Conservation (phyloP, 2,113 vertebrate genomes). For the Vulpes ferrilata region DNA sequence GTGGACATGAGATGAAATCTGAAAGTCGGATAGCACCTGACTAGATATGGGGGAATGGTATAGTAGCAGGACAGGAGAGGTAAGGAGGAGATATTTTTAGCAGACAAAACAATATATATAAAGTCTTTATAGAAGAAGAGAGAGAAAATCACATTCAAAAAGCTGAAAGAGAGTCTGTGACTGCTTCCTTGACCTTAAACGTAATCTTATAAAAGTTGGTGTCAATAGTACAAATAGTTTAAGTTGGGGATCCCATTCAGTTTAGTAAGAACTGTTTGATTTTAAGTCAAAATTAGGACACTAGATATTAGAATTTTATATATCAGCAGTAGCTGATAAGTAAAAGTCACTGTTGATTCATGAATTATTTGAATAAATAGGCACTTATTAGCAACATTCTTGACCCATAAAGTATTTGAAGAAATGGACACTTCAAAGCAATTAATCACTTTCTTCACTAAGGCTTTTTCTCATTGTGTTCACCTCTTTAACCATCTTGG, state of each 20-base stretch:
- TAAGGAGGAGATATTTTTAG: too few species aligned
- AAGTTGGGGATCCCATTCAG: background rate
- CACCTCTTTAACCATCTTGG: background rate
- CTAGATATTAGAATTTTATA: background rate
- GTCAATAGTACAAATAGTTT: background rate
- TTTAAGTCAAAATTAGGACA: background rate
- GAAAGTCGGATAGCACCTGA: background rate
- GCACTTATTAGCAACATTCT: background rate
- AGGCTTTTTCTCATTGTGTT: conserved; percentile 30
- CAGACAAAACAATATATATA: background rate
- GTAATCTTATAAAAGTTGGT: background rate
- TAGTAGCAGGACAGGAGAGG: background rate
- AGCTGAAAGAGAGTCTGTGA: background rate
- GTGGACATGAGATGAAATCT: background rate
- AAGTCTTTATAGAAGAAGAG: background rate
- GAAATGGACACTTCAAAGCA: conserved; percentile 43
- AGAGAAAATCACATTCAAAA: background rate
- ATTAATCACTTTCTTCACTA: conserved; percentile 47
- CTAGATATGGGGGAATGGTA: background rate
- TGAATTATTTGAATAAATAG: conserved; percentile 65
- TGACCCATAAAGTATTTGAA: conserved; percentile 59
- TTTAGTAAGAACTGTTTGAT: background rate
- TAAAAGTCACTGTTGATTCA: background rate
- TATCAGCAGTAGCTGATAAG: background rate
- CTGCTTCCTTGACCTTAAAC: background rate